These are phyloP conservation scores for Drosophila setosimentum DNA, from an alignment of 2,888 invertebrate genomes.

Conservation along the genomic window DNA sequence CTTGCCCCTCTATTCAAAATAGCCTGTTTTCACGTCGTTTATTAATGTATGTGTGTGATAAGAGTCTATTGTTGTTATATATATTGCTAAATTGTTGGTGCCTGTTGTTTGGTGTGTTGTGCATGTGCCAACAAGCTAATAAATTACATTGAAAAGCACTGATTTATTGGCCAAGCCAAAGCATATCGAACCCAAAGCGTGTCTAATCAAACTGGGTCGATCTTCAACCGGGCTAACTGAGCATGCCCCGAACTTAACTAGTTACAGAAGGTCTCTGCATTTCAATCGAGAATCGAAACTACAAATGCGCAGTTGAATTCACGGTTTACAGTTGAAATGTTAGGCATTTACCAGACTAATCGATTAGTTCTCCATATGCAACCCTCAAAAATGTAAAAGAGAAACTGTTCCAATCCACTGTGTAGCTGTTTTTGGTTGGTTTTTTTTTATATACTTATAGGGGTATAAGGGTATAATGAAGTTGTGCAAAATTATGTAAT, in stretches of 20 bases:
- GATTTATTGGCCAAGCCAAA: conserved; percentile 51
- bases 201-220: conserved; percentile 72
- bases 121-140: conserved; percentile 47
- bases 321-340: neutral
- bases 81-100: conserved; percentile 22
- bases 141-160: conserved; percentile 29
- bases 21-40: conserved; percentile 24
- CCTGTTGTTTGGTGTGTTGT: conserved; percentile 28
- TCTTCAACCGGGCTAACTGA: conserved; percentile 40
- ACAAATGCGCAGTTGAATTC: conserved; percentile 1
- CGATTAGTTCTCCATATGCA: conserved; percentile 12
- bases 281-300: conserved; percentile 2
- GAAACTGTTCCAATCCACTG: conserved; percentile 5
- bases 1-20: conserved; percentile 48
- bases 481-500: neutral
- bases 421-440: neutral
- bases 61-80: conserved; percentile 36
- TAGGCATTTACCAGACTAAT: conserved; percentile 7
- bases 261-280: conserved; percentile 16
- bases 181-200: conserved; percentile 42
- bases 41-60: conserved; percentile 42
- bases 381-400: neutral
- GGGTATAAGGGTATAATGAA: neutral
- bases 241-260: conserved; percentile 18
- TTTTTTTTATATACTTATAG: neutral